Evolutionary conservation across 1,140 invertebrate species (phyloP).

Genomic region (Heliothis subflexa): DNA sequence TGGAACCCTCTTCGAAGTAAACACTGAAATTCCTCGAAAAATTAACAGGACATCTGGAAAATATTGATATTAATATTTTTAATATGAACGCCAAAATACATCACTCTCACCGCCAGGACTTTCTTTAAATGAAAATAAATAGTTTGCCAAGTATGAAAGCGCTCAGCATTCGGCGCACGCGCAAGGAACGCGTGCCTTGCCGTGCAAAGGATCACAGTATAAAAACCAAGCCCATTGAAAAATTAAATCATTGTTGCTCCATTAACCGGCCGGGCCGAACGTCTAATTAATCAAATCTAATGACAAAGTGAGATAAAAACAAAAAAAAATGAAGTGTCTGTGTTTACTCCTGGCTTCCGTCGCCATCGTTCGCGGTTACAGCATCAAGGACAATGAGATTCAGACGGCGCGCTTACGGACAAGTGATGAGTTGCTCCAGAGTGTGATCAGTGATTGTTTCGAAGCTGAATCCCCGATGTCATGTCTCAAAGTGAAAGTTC

Average conservation of each 20-base stretch:
- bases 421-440: conserved; percentile 90
- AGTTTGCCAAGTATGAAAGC: conserved; percentile 81
- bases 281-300: conserved; percentile 83
- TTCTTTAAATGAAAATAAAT: conserved; percentile 85
- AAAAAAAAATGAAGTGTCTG: conserved; percentile 80
- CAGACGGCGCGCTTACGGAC: conserved; percentile 87
- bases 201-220: conserved; percentile 84
- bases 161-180: conserved; percentile 74
- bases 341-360: conserved; percentile 80
- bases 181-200: conserved; percentile 72
- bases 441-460: conserved; percentile 91
- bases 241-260: conserved; percentile 85
- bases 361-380: conserved; percentile 83
- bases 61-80: conserved; percentile 45
- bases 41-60: not conserved
- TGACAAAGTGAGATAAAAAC: conserved; percentile 75
- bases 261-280: conserved; percentile 81
- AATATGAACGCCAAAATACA: conserved; percentile 66
- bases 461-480: conserved; percentile 88
- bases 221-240: conserved; percentile 87
- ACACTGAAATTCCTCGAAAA: too few relatives aligned
- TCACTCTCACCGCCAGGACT: conserved; percentile 82
- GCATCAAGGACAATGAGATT: conserved; percentile 85
- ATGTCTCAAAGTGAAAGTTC: conserved; percentile 91
- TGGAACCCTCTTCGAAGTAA: too few relatives aligned